Percentiles rank a stretch among this genome's conserved stretches.
Evolutionary conservation across 2,113 vertebrate species (phyloP).

Genomic region (Esox niger): DNA sequence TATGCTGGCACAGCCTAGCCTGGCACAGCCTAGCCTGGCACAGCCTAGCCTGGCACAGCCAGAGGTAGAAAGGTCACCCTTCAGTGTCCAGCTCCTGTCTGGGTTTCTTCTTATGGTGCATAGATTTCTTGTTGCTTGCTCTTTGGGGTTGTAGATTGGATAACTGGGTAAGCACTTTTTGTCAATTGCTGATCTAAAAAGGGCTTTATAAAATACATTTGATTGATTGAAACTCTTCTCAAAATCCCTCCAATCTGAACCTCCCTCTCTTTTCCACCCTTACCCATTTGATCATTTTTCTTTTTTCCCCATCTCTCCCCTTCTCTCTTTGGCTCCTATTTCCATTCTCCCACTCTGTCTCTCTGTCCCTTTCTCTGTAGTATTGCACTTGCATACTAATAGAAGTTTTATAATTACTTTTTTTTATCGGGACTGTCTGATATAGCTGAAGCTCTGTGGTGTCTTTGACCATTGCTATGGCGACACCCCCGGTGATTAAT

Average conservation of each 20-base stretch:
- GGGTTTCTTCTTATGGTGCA: constrained; percentile 35
- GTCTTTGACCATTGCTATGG: constrained; percentile 81
- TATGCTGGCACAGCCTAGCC: no score
- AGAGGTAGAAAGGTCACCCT: no score
- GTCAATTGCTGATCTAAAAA: no score
- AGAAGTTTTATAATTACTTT: constrained; percentile 84
- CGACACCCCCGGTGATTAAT: constrained; percentile 73
- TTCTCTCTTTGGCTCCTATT: not conserved
- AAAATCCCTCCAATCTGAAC: constrained; percentile 26
- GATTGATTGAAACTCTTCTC: constrained; percentile 18
- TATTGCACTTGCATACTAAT: constrained; percentile 85
- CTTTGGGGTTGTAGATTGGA: no score
- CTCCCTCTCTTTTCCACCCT: constrained; percentile 8
- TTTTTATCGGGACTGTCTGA: constrained; percentile 71
- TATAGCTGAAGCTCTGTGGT: constrained; percentile 66
- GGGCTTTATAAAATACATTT: no score
- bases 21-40: no score
- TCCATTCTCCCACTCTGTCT: not conserved
- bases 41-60: no score
- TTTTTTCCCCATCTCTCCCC: not conserved
- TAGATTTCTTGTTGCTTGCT: no score
- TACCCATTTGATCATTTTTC: not conserved
- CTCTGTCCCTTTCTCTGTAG: constrained; percentile 25
- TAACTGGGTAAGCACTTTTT: no score
- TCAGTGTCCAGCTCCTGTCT: constrained; percentile 12